phyloP scores from a whole-genome alignment of 2,888 invertebrate species.

The Trichacis sp. region DNA sequence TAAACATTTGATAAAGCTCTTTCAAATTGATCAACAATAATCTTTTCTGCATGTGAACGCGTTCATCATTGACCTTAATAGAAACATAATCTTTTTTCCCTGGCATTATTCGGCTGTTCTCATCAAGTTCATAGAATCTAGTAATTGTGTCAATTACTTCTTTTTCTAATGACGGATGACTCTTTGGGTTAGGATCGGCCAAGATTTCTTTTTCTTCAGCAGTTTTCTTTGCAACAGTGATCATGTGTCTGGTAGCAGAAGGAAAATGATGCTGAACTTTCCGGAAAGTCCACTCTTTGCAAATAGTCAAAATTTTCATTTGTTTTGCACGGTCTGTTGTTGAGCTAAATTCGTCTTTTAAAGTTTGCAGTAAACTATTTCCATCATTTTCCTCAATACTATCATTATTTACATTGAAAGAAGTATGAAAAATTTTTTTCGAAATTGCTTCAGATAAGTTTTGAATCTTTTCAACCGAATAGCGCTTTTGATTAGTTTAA shows the following conservation, averaged over 20 bases:
- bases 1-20: constrained; percentile 15
- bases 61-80: neutral
- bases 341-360: constrained; percentile 1
- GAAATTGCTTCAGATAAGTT: neutral
- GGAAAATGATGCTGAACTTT: constrained; percentile 2
- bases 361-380: neutral
- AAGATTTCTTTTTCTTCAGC: neutral
- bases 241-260: neutral
- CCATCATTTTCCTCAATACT: constrained; percentile 8
- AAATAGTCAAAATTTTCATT: neutral
- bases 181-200: neutral
- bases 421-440: neutral
- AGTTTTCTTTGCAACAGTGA: too few species aligned
- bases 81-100: neutral
- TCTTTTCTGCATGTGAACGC: neutral
- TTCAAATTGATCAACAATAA: constrained; percentile 18
- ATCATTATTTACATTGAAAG: neutral
- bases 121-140: neutral
- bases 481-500: neutral
- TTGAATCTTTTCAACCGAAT: neutral
- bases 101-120: neutral
- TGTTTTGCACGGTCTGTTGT: neutral
- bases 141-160: neutral
- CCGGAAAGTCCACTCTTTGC: neutral
- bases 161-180: neutral